A percentile compares a stretch with the other conserved stretches of the same genome.
Conservation (phyloP, 1,140 invertebrate genomes). For the Penaeus indicus region DNA sequence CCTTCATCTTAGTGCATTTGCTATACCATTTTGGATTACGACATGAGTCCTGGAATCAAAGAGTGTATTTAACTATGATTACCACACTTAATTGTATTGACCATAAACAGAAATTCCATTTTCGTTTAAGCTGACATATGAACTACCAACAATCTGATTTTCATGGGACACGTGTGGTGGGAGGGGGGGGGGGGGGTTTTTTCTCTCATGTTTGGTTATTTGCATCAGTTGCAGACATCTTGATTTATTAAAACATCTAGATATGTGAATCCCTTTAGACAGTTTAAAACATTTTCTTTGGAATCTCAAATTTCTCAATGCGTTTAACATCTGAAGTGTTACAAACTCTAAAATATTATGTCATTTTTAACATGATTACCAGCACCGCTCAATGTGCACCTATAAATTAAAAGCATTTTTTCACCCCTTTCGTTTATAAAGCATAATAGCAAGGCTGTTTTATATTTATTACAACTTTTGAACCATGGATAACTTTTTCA, state of each 20-base stretch:
- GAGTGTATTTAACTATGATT: slow-evolving; percentile 9
- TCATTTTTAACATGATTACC: background rate
- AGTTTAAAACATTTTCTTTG: slow-evolving; percentile 26
- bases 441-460: background rate
- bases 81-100: background rate
- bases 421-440: background rate
- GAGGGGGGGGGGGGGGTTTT: too few species aligned
- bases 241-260: background rate
- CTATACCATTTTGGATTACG: slow-evolving; percentile 21
- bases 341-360: slow-evolving; percentile 13
- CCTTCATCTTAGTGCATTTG: slow-evolving; percentile 6
- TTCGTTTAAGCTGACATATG: background rate
- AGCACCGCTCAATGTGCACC: background rate
- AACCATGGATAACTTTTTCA: too few species aligned
- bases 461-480: too few species aligned
- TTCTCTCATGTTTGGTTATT: background rate
- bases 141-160: background rate
- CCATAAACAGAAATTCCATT: too few species aligned
- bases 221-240: background rate
- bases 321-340: background rate
- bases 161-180: background rate
- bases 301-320: slow-evolving; percentile 5
- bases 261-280: slow-evolving; percentile 15
- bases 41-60: slow-evolving; percentile 22
- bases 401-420: background rate